phyloP scores from a whole-genome alignment of 1,140 invertebrate species.

The Drosophila teissieri region DNA sequence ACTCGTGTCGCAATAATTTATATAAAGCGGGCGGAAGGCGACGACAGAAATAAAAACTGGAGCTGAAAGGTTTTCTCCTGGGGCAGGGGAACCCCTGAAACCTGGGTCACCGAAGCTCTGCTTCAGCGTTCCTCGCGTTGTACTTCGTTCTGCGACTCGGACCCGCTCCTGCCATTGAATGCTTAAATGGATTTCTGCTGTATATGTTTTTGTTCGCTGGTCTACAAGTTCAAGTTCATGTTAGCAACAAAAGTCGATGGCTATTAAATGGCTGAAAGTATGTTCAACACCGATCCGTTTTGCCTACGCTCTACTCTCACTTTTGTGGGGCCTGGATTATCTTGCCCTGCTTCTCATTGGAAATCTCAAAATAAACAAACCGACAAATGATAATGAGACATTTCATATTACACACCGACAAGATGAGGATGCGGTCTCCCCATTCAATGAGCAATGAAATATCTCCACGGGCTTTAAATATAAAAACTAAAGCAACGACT shows the following conservation, averaged over 20 bases:
- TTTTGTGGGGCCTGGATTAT: constrained; percentile 27
- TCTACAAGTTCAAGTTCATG: constrained; percentile 76
- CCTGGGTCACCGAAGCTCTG: not conserved
- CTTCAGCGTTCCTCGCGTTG: not conserved
- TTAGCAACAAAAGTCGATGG: constrained; percentile 76
- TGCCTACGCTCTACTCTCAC: not conserved
- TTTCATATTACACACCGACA: constrained; percentile 56
- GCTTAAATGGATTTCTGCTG: constrained; percentile 77
- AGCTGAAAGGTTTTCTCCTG: constrained; percentile 21
- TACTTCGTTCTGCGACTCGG: not conserved
- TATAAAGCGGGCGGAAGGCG: constrained; percentile 45
- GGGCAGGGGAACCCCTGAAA: constrained; percentile 1
- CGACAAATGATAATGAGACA: constrained; percentile 78
- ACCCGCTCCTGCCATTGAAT: constrained; percentile 1
- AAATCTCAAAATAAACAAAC: constrained; percentile 54
- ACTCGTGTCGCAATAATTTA: constrained; percentile 79
- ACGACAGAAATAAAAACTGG: constrained; percentile 66
- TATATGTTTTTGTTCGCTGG: constrained; percentile 59
- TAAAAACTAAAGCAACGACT: constrained; percentile 50
- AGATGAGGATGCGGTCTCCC: constrained; percentile 24
- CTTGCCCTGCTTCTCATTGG: not conserved
- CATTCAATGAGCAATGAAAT: constrained; percentile 57
- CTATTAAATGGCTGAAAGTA: constrained; percentile 71
- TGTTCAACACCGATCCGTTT: constrained; percentile 51
- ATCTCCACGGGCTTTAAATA: constrained; percentile 57